Base-by-base conservation (phyloP, 2,797 vertebrate species). In the Eurystomus glaucurus region DNA sequence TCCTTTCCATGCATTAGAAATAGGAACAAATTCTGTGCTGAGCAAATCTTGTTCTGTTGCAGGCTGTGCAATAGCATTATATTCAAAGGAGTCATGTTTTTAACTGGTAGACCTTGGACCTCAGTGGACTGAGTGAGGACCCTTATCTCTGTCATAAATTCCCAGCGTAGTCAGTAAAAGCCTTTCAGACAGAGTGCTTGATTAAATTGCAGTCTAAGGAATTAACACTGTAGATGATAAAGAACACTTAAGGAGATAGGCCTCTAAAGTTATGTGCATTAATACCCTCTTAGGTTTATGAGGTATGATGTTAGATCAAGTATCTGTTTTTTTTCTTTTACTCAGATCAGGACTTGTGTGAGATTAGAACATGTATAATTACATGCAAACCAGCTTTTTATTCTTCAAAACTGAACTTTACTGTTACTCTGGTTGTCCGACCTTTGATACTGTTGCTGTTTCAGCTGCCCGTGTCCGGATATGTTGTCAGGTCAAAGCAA, bases 401-500 rank as follows among this genome's bases (percentile, higher is more conserved):
- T 41, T 6, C 54, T 85, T 87, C 48, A 57, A 4, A 85, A 76
- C 11, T n/a, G 74, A 87, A 31, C 20, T 86, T 87, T 80, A 15
- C 35, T 31, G 68, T 89, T 80, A 10, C 5, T 75, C 20, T 86
- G 57, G 4, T 55, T 88, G 66, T 74, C 43, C 68, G 70, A 2
- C 45, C 6, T 6, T 14, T 54, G 35, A 35, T 54, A 20, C 25
- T 21, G 19, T 48, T 94, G 82, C 74, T 83, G 51, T 83, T 92
- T 93, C 78, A 74, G 51, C 64, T 95, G 82, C 33, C 51, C 5
- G 3, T 85, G 60, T 46, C 74, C 64, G 11, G 41, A 66, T 84
- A 57, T 79, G 94, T 96, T 71, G 87, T 96, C 41, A 79, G 35
- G 46, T 79, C 61, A 91, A 80, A 95, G 85, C 76, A 93, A 80